Base-by-base conservation (phyloP, 2,888 invertebrate genomes). In the Saturnia japonica region DNA sequence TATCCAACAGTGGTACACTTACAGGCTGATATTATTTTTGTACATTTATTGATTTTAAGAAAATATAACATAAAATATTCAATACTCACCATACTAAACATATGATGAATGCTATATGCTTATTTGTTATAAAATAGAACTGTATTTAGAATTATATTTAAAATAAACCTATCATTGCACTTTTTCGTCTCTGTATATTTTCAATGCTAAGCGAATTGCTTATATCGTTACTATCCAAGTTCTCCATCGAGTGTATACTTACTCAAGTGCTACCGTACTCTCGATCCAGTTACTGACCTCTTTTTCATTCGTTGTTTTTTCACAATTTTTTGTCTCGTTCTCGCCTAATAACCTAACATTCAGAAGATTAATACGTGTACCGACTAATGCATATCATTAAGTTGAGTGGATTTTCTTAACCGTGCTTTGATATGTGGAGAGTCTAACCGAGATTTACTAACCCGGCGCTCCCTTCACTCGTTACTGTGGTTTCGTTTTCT, bases 331-430 rank as follows among this genome's bases (percentile, higher is more conserved):
- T 84, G 78, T 85, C 83, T 80, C 85, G 76, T 80, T 85, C 84
- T 77, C 81, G 76, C 82, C 83, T 89, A 90, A 90, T 89, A 88
- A 86, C 84, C 79, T 84, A 83, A 82, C 88, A 89, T 90, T 91
- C 86, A 83, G 80, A 80, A 88, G 90, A 91, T 90, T 91, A 91
- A 92, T 91, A 90, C 83, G 77, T 82, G 70, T 77, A 71, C 77
- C 76, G 78, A 74, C 88, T 93, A 92, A 93, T 91, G 91, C 89
- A 90, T 93, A 91, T 91, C 86, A 93, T 93, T 93, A 93, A 71
- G 77, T 82, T 82, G 91, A 93, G 93, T 93, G 92, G 84, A 76
- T 84, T 79, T 79, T 78, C 80, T 81, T 72, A 64, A 43, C 45
- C 28, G 57, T 43, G 68, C 47, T 68, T 19, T 34, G 68, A 68